Conservation (phyloP, 2,113 vertebrate genomes). For the Thomomys bottae region DNA sequence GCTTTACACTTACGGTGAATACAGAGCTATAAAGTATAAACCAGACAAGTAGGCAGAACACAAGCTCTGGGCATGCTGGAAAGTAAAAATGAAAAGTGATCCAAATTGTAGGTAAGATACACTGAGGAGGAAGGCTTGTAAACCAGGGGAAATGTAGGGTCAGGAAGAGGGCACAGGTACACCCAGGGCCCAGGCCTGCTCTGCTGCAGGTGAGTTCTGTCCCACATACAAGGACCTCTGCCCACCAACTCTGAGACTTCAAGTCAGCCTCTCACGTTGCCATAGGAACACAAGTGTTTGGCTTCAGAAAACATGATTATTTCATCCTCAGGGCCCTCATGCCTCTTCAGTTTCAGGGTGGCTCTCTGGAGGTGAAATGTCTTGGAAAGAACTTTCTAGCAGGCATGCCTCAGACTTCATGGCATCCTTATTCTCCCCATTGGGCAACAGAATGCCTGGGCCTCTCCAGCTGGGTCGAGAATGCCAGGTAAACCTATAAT, state of each 20-base stretch:
- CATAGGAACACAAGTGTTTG: not conserved
- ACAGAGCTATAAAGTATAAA: not conserved
- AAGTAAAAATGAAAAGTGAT: not conserved
- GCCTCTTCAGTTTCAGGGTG: not conserved
- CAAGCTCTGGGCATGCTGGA: not conserved
- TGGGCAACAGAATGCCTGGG: not conserved
- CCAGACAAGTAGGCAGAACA: not conserved
- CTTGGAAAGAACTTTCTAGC: not conserved
- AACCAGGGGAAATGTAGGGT: not conserved
- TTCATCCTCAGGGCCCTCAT: too few species aligned
- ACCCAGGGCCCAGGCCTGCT: rapidly evolving
- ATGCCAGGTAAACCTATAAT: not conserved
- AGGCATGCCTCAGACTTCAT: not conserved
- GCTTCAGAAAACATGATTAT: not conserved
- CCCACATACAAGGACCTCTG: not conserved
- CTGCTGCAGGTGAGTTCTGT: not conserved
- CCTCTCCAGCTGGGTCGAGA: not conserved
- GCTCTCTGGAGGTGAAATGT: not conserved
- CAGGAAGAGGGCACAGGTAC: rapidly evolving
- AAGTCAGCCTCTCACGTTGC: not conserved
- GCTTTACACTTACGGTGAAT: too few species aligned
- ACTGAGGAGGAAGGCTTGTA: not conserved
- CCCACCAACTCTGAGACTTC: not conserved
- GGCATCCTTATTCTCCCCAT: too few species aligned
- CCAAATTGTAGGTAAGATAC: not conserved